Base-by-base conservation (phyloP, 2,113 vertebrate species). In the Alces alces region DNA sequence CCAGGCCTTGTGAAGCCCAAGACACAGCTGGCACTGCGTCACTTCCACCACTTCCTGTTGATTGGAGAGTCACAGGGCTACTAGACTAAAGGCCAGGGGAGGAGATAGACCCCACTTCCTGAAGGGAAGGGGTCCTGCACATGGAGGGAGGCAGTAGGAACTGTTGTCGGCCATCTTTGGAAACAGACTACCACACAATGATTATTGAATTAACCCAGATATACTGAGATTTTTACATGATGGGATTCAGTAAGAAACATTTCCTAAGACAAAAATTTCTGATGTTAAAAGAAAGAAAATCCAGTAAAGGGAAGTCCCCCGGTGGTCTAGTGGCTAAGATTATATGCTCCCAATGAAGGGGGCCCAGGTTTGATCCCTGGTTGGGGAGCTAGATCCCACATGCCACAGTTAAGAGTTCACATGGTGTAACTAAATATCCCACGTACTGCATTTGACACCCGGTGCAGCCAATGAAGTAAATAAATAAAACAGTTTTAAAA, bases 261-360 rank as follows among this genome's bases (percentile, higher is more conserved):
- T 83, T 95, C 87, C 93, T 90, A 90, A 94, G 92, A 91, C 73
- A 60, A n/a, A 89, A 87, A 87, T 87, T 89, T 28, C 27, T 28
- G 17, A 14, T 91, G 11, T 80, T 76, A 11, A 14, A 76, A 36
- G 73, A 70, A 23, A 36, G 36, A 70, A 92, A 70, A 82, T 50
- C 61, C 23, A 57, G 25, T 52, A 17, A 76, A 43, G 39, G 70
- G 70, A 43, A 76, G 11, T 43, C 12, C 39, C 70, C 23, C 4
- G 23, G 39, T 76, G 39, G 39, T 43, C 39, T 76, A 27, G 39
- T 76, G 23, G 70, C 39, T 76, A 43, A 76, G 70, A 76, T 7
- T 4, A 3, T 76, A 43, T 76, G 21, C 70, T 76, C 36, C 39
- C 39, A 76, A 2, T 76, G 70, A 39, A 76, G 6, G 23, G 70